phyloP scores from a whole-genome alignment of 2,797 vertebrate species.

The Mus caroli region DNA sequence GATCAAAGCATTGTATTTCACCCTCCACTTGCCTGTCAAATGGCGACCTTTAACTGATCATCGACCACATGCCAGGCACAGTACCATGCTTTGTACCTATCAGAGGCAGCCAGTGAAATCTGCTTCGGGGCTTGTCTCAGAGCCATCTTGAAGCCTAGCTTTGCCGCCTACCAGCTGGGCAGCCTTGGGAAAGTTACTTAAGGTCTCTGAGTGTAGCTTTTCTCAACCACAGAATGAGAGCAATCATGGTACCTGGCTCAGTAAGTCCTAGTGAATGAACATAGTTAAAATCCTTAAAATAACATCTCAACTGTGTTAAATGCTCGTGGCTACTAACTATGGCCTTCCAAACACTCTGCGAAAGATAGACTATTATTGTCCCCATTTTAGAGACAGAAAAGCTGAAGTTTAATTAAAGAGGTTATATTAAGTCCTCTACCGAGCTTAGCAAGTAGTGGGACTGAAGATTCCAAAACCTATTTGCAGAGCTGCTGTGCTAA shows the following conservation, averaged over 20 bases:
- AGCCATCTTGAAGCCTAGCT: neutral
- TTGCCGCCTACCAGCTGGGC: neutral
- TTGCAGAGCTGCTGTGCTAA: neutral
- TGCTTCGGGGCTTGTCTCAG: neutral
- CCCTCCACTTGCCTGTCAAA: neutral
- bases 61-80: neutral
- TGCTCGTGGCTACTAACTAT: neutral
- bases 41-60: neutral
- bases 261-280: neutral
- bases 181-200: neutral
- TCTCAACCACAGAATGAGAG: neutral
- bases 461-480: conserved; percentile 22
- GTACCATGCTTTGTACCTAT: neutral
- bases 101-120: neutral
- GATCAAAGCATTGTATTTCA: neutral
- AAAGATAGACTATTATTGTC: neutral
- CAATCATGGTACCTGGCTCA: neutral
- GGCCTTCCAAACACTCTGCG: neutral
- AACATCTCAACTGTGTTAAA: neutral
- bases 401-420: neutral
- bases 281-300: neutral
- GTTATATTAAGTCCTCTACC: neutral
- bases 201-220: neutral
- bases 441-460: neutral
- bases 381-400: conserved; percentile 26